Conservation (phyloP, 2,888 invertebrate genomes). For the Imbricaverruca yamaguchii region DNA sequence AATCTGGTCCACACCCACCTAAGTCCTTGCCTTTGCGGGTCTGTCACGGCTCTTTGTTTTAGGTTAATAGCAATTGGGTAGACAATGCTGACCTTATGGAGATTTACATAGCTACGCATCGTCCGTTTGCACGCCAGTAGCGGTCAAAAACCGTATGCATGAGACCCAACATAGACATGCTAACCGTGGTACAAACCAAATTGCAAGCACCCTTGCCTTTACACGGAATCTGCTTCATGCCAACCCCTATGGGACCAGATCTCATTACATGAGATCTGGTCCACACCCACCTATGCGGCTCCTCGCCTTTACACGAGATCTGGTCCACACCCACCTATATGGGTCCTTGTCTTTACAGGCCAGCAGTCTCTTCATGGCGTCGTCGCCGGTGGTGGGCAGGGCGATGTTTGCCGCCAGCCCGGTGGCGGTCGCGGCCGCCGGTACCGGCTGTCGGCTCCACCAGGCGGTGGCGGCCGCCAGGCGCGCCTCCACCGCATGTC, state of each 20-base stretch:
- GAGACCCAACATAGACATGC: too few species aligned
- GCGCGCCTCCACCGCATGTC: slow-evolving; percentile 22
- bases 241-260: slow-evolving; percentile 88
- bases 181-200: too few species aligned
- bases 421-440: slow-evolving; percentile 24
- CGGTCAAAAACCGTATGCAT: too few species aligned
- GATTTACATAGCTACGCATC: too few species aligned
- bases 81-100: too few species aligned
- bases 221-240: slow-evolving; percentile 1
- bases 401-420: slow-evolving; percentile 64
- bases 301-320: slow-evolving; percentile 73
- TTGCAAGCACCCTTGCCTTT: too few species aligned
- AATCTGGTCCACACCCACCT: slow-evolving; percentile 50
- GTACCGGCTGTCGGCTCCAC: not conserved
- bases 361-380: slow-evolving; percentile 85
- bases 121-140: too few species aligned
- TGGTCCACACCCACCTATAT: slow-evolving; percentile 58
- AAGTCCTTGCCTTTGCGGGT: slow-evolving; percentile 91
- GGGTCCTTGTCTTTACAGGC: slow-evolving; percentile 94
- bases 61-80: too few species aligned
- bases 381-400: slow-evolving; percentile 82
- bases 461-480: not conserved
- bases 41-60: too few species aligned
- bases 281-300: slow-evolving; percentile 74
- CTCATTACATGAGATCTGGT: slow-evolving; percentile 73